Conservation (phyloP, 1,140 invertebrate species). For the Dreissena polymorpha region DNA sequence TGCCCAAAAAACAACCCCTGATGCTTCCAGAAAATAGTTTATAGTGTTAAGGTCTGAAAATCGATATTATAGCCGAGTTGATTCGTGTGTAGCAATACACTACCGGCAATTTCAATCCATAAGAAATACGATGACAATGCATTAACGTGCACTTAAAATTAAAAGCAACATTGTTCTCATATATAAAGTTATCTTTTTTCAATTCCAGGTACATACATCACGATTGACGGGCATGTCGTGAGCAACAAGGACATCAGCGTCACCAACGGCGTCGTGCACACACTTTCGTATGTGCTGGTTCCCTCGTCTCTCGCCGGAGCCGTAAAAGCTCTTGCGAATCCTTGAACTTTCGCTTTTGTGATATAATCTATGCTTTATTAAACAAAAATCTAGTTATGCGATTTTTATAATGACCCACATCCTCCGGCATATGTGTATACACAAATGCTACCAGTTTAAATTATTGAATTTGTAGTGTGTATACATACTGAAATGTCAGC, state of each 20-base stretch:
- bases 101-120: not conserved
- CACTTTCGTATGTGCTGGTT: slow-evolving; percentile 32
- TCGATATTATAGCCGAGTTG: too few relatives aligned
- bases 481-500: too few relatives aligned
- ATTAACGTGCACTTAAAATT: not conserved
- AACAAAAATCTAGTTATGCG: too few relatives aligned
- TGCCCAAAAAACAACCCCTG: too few relatives aligned
- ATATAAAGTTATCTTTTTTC: not conserved
- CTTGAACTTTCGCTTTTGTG: too few relatives aligned
- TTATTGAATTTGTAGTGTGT: too few relatives aligned
- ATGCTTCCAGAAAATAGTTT: too few relatives aligned
- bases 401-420: too few relatives aligned
- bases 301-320: slow-evolving; percentile 24
- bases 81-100: not conserved
- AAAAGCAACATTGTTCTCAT: not conserved
- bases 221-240: not conserved
- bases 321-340: not conserved
- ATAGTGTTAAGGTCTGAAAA: too few relatives aligned
- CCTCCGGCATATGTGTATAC: too few relatives aligned
- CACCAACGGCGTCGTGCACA: slow-evolving; percentile 47
- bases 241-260: slow-evolving; percentile 33
- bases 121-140: not conserved
- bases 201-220: not conserved
- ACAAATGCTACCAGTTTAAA: too few relatives aligned
- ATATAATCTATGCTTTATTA: too few relatives aligned